Base-by-base conservation (phyloP, 2,113 vertebrate genomes). In the Tenebrosternarchus preto region DNA sequence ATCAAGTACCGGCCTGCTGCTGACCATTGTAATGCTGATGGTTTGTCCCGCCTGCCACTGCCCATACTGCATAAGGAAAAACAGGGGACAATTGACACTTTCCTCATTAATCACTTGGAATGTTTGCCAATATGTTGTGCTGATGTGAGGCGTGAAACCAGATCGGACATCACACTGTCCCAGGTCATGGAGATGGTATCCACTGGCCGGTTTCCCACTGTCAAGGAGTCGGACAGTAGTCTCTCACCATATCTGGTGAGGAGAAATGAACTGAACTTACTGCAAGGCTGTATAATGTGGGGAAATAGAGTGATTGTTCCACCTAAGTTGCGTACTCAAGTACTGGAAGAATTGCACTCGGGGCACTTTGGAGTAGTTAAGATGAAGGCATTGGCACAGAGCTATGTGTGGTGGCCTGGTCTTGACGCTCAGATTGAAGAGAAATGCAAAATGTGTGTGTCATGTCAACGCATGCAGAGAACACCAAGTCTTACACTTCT, bases 11-110 rank as follows among this genome's bases (percentile, higher is more conserved):
- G 60, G 16, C 8, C 55, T 63, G 77, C 77, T 7, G 43, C 56
- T 24, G 25, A 72, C 3, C 77, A 80, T 61, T 29, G 64, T 12
- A 85, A 74, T 76, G 83, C 84, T 80, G 86, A 88, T 77, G 71
- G 50, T 0, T 84, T 86, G 15, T 83, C 73, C 81, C 77, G 78
- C 85, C 83, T 85, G 78, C 36, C 3, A 85, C 85, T 88, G 68
- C 61, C 29, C 0, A 69, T 39, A 7, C 12, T 53, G 12, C 70
- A 80, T 24, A 66, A 25, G 6, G 43, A 73, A 2, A 80, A 5
- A 11, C 60, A 27, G 22, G 78, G 29, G 20, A n/a, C 78, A 27
- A 43, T 71, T 24, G 60, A 80, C 2, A 27, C 4, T n/a, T 63
- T 66, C 33, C 46, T 73, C 5, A 72, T 73, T 19, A 57, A 66